phyloP scores from a whole-genome alignment of 2,888 invertebrate genomes.

The Spisula solida region DNA sequence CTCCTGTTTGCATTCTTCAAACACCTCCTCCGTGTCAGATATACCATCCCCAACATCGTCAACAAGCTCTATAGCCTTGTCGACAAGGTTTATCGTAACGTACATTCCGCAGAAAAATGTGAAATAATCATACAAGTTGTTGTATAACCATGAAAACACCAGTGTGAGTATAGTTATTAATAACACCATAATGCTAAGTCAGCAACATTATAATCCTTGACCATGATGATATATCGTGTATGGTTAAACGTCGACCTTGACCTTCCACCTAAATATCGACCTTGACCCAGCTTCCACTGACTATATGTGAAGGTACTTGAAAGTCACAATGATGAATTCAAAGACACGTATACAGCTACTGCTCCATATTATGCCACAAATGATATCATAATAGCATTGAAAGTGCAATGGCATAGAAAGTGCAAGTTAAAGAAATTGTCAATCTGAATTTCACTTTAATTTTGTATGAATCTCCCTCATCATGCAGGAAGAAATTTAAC shows the following conservation, averaged over 20 bases:
- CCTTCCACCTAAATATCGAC: not conserved
- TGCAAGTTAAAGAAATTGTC: too few species aligned
- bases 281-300: not conserved
- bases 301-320: not conserved
- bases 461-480: too few species aligned
- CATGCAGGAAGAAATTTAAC: too few species aligned
- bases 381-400: too few species aligned
- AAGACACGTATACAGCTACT: not conserved
- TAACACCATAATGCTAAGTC: slow-evolving; percentile 55
- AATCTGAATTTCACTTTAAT: too few species aligned
- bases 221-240: not conserved
- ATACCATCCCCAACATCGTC: slow-evolving; percentile 46
- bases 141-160: slow-evolving; percentile 62
- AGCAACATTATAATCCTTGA: not conserved
- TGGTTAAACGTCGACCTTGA: not conserved
- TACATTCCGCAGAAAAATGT: slow-evolving; percentile 69
- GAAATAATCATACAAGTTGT: slow-evolving; percentile 69
- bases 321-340: not conserved
- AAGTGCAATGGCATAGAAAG: too few species aligned
- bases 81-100: slow-evolving; percentile 57
- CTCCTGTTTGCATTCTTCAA: slow-evolving; percentile 58
- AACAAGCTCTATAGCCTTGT: slow-evolving; percentile 56
- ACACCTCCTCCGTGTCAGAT: slow-evolving; percentile 56
- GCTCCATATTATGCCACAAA: too few species aligned
- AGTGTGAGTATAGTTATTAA: slow-evolving; percentile 52